Conservation (phyloP, 23 tunicate genomes). For the Halocynthia aurantium region DNA sequence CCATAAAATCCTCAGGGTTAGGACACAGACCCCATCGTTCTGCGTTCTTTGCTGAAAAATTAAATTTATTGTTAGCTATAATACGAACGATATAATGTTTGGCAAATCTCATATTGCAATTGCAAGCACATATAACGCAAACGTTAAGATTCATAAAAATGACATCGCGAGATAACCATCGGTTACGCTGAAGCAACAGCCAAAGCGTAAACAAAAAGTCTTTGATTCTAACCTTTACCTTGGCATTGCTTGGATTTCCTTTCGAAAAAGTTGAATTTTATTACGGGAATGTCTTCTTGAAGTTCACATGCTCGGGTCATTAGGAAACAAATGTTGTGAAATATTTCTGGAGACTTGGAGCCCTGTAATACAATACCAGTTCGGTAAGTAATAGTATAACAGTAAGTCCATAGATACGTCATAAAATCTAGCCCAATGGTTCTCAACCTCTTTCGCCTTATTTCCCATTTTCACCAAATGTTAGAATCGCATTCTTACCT, state of each 20-base stretch:
- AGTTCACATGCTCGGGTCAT: slow-evolving; percentile 54
- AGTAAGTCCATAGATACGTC: too few species aligned
- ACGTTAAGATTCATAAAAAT: too few species aligned
- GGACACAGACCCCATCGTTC: slow-evolving; percentile 10
- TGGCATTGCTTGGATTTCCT: slow-evolving; percentile 4
- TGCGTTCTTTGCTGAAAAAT: slow-evolving; percentile 7
- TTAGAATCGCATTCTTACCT: not conserved
- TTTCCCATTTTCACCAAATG: not conserved
- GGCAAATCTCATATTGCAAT: too few species aligned
- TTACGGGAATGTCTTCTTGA: slow-evolving; percentile 45
- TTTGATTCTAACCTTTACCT: slow-evolving; percentile 20
- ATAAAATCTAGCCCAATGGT: too few species aligned
- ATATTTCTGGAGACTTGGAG: slow-evolving; percentile 4
- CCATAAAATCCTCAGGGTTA: slow-evolving; percentile 32
- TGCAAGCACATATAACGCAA: too few species aligned
- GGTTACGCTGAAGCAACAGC: slow-evolving; percentile 6
- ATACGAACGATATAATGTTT: too few species aligned
- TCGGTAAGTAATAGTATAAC: too few species aligned
- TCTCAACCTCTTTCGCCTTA: too few species aligned
- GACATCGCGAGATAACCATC: not conserved
- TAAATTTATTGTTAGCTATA: not conserved
- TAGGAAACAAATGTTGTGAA: slow-evolving; percentile 36
- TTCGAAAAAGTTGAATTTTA: slow-evolving; percentile 12
- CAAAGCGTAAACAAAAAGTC: not conserved
- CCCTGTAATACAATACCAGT: not conserved